Evolutionary conservation across 1,140 invertebrate genomes (phyloP).

Genomic region (Paralvinella palmiformis): DNA sequence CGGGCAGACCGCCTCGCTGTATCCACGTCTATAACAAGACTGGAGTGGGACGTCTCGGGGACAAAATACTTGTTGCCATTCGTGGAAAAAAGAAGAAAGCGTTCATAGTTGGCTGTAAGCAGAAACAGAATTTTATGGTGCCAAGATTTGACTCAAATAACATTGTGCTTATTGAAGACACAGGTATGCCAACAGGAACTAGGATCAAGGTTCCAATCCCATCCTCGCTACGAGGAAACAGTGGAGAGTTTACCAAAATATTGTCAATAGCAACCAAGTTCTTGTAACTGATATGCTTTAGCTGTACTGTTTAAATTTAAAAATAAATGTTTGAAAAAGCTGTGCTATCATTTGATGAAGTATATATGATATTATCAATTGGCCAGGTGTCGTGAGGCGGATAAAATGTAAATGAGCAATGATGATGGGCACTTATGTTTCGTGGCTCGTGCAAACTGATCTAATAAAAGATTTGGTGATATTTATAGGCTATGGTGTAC

Average conservation of each 20-base stretch:
- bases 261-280: conserved; percentile 87
- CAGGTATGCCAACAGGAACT: conserved; percentile 85
- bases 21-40: conserved; percentile 67
- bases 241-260: conserved; percentile 86
- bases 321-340: too few species aligned
- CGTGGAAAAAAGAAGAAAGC: conserved; percentile 95
- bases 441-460: too few species aligned
- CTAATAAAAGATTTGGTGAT: too few species aligned
- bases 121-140: conserved; percentile 72
- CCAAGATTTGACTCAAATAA: conserved; percentile 97
- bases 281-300: conserved; percentile 68
- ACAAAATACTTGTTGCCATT: conserved; percentile 82
- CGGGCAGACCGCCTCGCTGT: conserved; percentile 79
- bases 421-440: too few species aligned
- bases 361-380: too few species aligned
- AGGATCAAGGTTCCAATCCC: conserved; percentile 93
- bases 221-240: conserved; percentile 75
- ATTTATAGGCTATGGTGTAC: too few species aligned
- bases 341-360: too few species aligned
- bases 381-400: too few species aligned
- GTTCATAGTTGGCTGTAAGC: conserved; percentile 82
- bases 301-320: too few species aligned
- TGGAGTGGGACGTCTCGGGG: conserved; percentile 66
- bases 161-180: conserved; percentile 91
- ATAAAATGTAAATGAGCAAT: too few species aligned